Base-by-base conservation (phyloP, 1,140 invertebrate species). In the Panonychus citri region DNA sequence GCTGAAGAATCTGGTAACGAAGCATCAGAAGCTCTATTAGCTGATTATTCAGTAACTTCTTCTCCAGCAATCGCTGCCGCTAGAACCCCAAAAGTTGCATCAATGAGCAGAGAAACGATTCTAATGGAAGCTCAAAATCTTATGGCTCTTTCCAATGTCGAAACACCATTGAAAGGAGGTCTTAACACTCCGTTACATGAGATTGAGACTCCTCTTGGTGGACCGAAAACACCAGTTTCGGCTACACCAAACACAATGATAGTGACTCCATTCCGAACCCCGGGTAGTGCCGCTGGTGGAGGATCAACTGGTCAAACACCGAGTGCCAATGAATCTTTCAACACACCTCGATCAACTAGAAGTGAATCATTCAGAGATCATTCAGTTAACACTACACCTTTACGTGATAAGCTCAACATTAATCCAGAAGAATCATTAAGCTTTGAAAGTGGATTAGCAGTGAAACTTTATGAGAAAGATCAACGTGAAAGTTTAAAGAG, bases 101-200 rank as follows among this genome's bases (percentile, higher is more conserved):
- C 84, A 26, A 58, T 60, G 13, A 65, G 60, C 34, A 66, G 73
- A 43, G 83, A 87, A 64, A 73, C 71, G 49, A 73, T 81, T 59
- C 61, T 79, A 21, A 75, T 75, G 67, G 93, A 97, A 72, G 91
- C 93, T 0, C 90, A 97, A 68, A 96, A 97, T 69, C 83, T 98
- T 56, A 94, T 98, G 83, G 93, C 93, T 4, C 69, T 98, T 7
- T 88, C 85, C 0, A 89, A 97, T 67, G 89, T 93, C 0, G 93
- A 98, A 64, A 98, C 94, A 0, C 94, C 94, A 13, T 69, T 98
- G 1, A 96, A 96, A 70, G 73, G 94, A 46, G 94, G 93, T 0
- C 64, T 89, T 3, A 98, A 98, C 67, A 95, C 91, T 1, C 85
- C 88, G 0, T 68, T 97, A 1, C 78, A 83, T 58, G 81, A 93